These are phyloP conservation scores for Nineta flava DNA, from an alignment of 2,888 invertebrate genomes.

Conservation along the genomic window DNA sequence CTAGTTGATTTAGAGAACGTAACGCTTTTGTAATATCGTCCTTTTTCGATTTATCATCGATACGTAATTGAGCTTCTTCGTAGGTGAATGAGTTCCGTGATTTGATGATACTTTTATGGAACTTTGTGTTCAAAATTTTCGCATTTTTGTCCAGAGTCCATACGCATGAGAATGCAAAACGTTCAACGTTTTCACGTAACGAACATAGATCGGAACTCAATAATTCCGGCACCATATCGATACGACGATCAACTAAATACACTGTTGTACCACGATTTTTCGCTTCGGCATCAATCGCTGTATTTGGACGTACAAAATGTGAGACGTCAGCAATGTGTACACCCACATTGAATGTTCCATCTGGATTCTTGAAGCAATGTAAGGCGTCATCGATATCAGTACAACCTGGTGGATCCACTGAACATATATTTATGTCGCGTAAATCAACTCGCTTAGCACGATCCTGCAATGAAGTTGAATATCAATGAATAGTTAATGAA, in stretches of 20 bases:
- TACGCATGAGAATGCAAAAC: conserved; percentile 89
- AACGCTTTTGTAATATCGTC: conserved; percentile 63
- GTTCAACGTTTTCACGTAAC: conserved; percentile 71
- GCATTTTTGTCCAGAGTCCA: conserved; percentile 85
- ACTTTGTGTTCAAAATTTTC: conserved; percentile 63
- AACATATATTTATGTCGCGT: conserved; percentile 73
- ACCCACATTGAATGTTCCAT: conserved; percentile 70
- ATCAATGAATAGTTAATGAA: background rate
- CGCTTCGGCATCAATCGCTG: conserved; percentile 85
- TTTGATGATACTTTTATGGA: conserved; percentile 85
- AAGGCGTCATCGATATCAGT: conserved; percentile 98
- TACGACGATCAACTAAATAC: conserved; percentile 83
- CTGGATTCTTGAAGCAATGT: conserved; percentile 63
- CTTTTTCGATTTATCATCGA: conserved; percentile 60
- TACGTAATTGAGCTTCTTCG: conserved; percentile 87
- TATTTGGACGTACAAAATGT: conserved; percentile 87
- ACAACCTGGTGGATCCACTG: conserved; percentile 96
- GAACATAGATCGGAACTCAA: conserved; percentile 95
- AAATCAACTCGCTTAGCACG: conserved; percentile 66
- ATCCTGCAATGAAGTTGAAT: conserved; percentile 36
- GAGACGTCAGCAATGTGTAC: conserved; percentile 99
- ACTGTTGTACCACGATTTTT: conserved; percentile 90
- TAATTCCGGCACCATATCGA: conserved; percentile 51
- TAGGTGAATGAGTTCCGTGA: conserved; percentile 91
- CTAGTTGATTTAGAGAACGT: conserved; percentile 67